Conservation (phyloP, 1,140 invertebrate species). For the Conus betulinus region DNA sequence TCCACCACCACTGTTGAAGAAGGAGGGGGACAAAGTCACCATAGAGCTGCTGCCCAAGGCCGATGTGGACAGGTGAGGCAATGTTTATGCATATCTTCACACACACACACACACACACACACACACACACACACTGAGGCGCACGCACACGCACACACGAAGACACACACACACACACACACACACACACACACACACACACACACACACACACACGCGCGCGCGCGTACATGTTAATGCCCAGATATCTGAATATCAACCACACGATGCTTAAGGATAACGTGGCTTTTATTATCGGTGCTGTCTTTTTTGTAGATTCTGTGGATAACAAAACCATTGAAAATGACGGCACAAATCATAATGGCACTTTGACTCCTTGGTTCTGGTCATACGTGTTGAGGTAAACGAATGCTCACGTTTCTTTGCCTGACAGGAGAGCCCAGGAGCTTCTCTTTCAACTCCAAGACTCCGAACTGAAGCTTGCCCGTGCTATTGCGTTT, state of each 20-base stretch:
- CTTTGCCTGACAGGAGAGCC: constrained; percentile 32
- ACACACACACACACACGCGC: no score
- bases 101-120: not conserved
- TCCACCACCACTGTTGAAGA: not conserved
- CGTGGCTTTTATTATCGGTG: no score
- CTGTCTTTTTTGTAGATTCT: no score
- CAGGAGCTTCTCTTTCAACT: constrained; percentile 37
- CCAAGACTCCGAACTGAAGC: constrained; percentile 16
- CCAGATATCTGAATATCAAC: no score
- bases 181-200: no score
- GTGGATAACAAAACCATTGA: no score
- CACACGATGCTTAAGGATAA: no score
- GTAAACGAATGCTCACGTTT: not conserved
- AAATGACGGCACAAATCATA: no score
- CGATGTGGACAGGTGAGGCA: constrained; percentile 39
- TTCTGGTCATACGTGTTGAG: not conserved
- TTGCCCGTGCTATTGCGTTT: constrained; percentile 40
- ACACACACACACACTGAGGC: no score
- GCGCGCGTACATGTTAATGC: no score
- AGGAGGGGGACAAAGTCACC: not conserved
- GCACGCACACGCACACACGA: no score
- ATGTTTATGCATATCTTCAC: not conserved
- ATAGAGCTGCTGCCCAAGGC: constrained; percentile 36
- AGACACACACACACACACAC: no score
- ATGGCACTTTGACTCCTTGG: not conserved